Percentiles rank a stretch among this genome's conserved stretches.
phyloP scores from a whole-genome alignment of 2,113 vertebrate species.

The Melanotaenia duboulayi region DNA sequence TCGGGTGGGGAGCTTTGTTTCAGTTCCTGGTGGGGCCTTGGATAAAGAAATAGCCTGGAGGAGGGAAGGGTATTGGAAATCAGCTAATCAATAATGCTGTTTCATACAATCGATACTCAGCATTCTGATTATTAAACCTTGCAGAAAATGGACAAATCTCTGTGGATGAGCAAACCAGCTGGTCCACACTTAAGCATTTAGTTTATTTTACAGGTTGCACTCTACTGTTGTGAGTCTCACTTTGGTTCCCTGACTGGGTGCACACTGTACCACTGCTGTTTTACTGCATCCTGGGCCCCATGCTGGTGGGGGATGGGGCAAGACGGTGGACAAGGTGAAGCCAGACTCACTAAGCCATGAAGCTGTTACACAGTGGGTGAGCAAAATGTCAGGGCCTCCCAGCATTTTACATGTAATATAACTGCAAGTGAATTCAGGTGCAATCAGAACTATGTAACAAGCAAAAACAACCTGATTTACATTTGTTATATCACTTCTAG shows the following conservation, averaged over 20 bases:
- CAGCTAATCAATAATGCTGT: slow-evolving; percentile 60
- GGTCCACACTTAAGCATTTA: slow-evolving; percentile 1
- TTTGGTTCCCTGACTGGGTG: slow-evolving; percentile 51
- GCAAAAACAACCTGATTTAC: neutral
- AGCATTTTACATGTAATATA: slow-evolving; percentile 4
- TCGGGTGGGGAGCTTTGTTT: slow-evolving; percentile 41
- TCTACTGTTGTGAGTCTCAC: slow-evolving; percentile 67
- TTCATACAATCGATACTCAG: slow-evolving; percentile 43
- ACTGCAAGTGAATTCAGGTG: slow-evolving; percentile 22
- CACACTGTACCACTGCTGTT: slow-evolving; percentile 66
- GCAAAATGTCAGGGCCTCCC: slow-evolving; percentile 27
- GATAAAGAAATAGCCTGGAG: slow-evolving; percentile 19
- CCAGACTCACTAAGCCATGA: slow-evolving; percentile 48
- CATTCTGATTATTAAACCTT: slow-evolving; percentile 7
- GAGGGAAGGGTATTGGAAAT: slow-evolving; percentile 57
- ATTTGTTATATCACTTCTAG: neutral
- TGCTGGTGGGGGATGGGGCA: slow-evolving; percentile 70
- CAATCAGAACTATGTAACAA: neutral
- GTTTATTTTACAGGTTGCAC: slow-evolving; percentile 23
- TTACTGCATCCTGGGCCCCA: slow-evolving; percentile 59
- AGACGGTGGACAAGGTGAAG: slow-evolving; percentile 42
- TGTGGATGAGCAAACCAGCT: neutral
- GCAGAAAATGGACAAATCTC: slow-evolving; percentile 31
- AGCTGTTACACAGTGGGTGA: slow-evolving; percentile 25
- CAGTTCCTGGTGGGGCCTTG: neutral